These are phyloP conservation scores for Apamea sordens DNA, from an alignment of 2,888 invertebrate genomes.

Conservation along the genomic window DNA sequence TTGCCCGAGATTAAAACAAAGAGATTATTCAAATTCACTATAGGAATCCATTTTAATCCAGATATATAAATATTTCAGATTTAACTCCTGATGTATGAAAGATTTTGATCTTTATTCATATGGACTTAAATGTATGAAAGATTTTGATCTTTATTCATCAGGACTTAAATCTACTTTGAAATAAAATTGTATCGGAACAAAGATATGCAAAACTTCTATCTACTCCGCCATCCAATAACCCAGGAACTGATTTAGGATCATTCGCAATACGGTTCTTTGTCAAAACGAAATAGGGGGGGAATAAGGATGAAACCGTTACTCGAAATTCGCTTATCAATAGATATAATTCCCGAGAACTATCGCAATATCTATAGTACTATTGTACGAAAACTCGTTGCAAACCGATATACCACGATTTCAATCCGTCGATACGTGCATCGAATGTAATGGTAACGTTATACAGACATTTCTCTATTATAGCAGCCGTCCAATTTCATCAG, in stretches of 20 bases:
- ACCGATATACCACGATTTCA: constrained; percentile 76
- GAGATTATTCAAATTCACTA: background rate
- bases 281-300: constrained; percentile 14
- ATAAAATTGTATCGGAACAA: constrained; percentile 17
- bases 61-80: constrained; percentile 12
- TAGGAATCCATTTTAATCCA: background rate
- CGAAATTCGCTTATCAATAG: constrained; percentile 43
- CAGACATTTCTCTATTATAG: constrained; percentile 65
- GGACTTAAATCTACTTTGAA: constrained; percentile 5
- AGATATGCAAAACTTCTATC: constrained; percentile 30
- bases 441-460: constrained; percentile 72
- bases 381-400: constrained; percentile 69
- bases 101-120: too few species aligned
- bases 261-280: constrained; percentile 26
- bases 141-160: too few species aligned
- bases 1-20: background rate
- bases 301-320: constrained; percentile 19
- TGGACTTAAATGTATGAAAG: too few species aligned
- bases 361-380: constrained; percentile 57
- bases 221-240: constrained; percentile 30
- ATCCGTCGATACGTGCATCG: constrained; percentile 73
- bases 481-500: constrained; percentile 45
- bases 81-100: too few species aligned
- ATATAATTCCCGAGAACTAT: constrained; percentile 51
- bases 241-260: constrained; percentile 38